Percentiles rank a stretch among this genome's conserved stretches.
phyloP scores from a whole-genome alignment of 2,888 invertebrate species.

The Hemithea aestivaria region DNA sequence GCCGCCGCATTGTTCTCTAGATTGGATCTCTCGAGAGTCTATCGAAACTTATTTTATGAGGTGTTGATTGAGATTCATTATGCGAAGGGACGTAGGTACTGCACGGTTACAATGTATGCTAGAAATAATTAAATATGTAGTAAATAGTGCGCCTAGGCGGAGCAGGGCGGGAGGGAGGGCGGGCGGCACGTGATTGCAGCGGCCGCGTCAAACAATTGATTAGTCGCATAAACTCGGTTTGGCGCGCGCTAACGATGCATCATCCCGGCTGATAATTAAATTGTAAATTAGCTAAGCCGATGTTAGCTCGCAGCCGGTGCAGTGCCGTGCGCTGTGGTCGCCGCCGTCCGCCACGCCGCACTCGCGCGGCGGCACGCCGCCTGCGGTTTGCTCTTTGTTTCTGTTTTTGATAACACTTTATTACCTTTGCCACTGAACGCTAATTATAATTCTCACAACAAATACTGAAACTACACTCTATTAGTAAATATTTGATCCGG shows the following conservation, averaged over 20 bases:
- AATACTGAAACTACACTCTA: neutral
- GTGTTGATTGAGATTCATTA: slow-evolving; percentile 50
- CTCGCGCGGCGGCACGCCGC: slow-evolving; percentile 23
- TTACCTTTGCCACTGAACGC: slow-evolving; percentile 1
- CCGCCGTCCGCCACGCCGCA: slow-evolving; percentile 20
- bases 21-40: slow-evolving; percentile 60
- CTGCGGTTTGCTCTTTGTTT: slow-evolving; percentile 38
- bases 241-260: slow-evolving; percentile 77
- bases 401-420: slow-evolving; percentile 31
- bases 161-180: slow-evolving; percentile 28
- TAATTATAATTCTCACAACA: no score
- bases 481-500: neutral
- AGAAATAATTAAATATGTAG: slow-evolving; percentile 9
- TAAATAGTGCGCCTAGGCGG: slow-evolving; percentile 10
- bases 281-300: slow-evolving; percentile 77
- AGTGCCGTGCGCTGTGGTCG: slow-evolving; percentile 37
- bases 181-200: slow-evolving; percentile 69
- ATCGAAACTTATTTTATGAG: slow-evolving; percentile 53
- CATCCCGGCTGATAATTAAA: slow-evolving; percentile 76
- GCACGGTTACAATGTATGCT: slow-evolving; percentile 16
- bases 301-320: slow-evolving; percentile 55
- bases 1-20: slow-evolving; percentile 69
- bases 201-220: slow-evolving; percentile 79
- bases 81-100: slow-evolving; percentile 17
- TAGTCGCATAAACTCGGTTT: slow-evolving; percentile 79